A percentile compares a stretch with the other conserved stretches of the same genome.
Conservation (phyloP, 2,797 vertebrate species). For the Furcifer pardalis region DNA sequence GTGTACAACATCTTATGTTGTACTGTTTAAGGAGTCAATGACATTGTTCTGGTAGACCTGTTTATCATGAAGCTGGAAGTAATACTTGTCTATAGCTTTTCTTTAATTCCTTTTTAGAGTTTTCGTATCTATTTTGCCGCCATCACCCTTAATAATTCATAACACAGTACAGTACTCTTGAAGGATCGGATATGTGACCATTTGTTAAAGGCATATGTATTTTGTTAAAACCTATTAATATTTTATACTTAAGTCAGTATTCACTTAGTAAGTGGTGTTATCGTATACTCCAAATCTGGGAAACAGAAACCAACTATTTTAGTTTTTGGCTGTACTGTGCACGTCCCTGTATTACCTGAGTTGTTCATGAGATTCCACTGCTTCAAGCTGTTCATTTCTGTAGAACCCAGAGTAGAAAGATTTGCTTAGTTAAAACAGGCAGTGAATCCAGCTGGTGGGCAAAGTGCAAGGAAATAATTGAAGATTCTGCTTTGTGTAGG, state of each 20-base stretch:
- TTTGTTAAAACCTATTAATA: neutral
- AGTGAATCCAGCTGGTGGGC: neutral
- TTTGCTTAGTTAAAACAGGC: neutral
- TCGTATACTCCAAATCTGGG: neutral
- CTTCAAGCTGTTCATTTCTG: neutral
- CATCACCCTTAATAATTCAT: neutral
- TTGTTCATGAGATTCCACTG: neutral
- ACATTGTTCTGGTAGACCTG: neutral
- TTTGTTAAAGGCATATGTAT: neutral
- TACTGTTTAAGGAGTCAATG: neutral
- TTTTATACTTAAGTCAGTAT: neutral
- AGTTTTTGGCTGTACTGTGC: neutral
- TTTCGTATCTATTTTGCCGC: neutral
- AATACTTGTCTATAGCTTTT: neutral
- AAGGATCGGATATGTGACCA: neutral
- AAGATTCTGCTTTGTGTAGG: neutral
- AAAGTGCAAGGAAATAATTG: accelerated
- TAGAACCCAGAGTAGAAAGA: neutral
- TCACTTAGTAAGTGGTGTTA: neutral
- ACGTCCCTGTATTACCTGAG: neutral
- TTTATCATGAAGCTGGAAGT: neutral
- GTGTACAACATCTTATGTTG: neutral
- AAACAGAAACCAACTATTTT: neutral
- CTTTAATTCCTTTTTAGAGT: too few species aligned
- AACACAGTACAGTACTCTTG: neutral